A percentile compares a stretch with the other conserved stretches of the same genome.
Evolutionary conservation across 1,140 invertebrate genomes (phyloP).

Genomic region (Ladona fulva): DNA sequence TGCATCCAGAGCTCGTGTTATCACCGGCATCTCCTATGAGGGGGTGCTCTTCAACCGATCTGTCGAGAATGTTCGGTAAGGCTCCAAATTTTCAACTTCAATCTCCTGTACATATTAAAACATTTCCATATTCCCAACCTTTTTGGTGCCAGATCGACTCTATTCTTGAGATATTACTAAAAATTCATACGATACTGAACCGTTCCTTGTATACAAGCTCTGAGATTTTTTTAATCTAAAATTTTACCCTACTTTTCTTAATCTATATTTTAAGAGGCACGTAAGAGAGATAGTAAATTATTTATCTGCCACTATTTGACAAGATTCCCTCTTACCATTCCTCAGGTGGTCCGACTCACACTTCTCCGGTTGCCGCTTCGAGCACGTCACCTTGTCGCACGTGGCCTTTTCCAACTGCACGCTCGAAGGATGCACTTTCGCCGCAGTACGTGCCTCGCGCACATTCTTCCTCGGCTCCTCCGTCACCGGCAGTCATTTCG

Average conservation of each 20-base stretch:
- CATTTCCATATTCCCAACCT: too few species aligned
- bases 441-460: slow-evolving; percentile 38
- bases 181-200: too few species aligned
- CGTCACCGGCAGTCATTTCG: slow-evolving; percentile 24
- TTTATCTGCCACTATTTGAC: too few species aligned
- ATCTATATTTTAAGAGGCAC: too few species aligned
- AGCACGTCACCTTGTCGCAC: slow-evolving; percentile 39
- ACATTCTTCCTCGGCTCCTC: slow-evolving; percentile 40
- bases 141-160: too few species aligned
- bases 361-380: slow-evolving; percentile 39
- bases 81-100: neutral
- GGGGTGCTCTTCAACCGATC: slow-evolving; percentile 16
- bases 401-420: slow-evolving; percentile 39
- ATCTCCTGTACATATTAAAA: too few species aligned
- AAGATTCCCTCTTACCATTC: neutral
- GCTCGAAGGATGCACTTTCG: slow-evolving; percentile 37
- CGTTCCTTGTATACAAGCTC: too few species aligned
- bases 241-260: too few species aligned
- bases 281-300: too few species aligned
- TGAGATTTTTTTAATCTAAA: too few species aligned
- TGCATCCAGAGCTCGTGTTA: slow-evolving; percentile 17
- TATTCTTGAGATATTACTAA: too few species aligned
- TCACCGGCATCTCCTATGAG: slow-evolving; percentile 14
- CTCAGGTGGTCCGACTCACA: slow-evolving; percentile 25
- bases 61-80: slow-evolving; percentile 30